Evolutionary conservation across 2,888 invertebrate genomes (phyloP).

Genomic region (Monoplex corrugatus): DNA sequence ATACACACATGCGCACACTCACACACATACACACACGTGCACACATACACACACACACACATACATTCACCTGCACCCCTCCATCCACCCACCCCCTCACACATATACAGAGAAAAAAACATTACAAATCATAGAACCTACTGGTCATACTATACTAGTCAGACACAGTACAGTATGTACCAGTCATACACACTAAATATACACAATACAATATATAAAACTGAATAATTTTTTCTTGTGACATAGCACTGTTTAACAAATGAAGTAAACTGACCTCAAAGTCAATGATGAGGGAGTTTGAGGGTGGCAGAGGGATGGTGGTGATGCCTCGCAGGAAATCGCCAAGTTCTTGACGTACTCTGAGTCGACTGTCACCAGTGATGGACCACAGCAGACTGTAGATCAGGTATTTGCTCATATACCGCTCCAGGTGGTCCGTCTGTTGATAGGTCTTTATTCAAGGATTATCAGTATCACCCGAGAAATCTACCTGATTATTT

Average conservation of each 20-base stretch:
- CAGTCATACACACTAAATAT: no score
- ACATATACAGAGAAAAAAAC: background rate
- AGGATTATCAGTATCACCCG: constrained; percentile 13
- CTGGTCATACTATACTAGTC: no score
- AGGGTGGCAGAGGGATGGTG: constrained; percentile 93
- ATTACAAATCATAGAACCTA: background rate
- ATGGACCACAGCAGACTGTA: constrained; percentile 98
- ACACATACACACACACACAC: background rate
- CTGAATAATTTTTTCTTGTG: no score
- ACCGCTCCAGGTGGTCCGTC: constrained; percentile 94
- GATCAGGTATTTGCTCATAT: constrained; percentile 95
- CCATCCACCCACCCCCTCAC: background rate
- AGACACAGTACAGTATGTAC: no score
- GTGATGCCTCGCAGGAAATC: constrained; percentile 97
- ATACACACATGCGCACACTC: background rate
- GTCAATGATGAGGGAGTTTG: constrained; percentile 93
- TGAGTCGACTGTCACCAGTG: constrained; percentile 98
- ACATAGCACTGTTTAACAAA: background rate
- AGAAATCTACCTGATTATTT: no score
- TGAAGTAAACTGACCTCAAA: constrained; percentile 88
- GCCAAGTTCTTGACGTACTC: constrained; percentile 95
- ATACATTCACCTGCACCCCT: no score
- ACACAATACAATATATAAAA: background rate
- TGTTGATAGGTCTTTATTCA: constrained; percentile 55
- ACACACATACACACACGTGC: no score